Evolutionary conservation across 2,888 invertebrate genomes (phyloP), one percentile per base, ranked within the genome.

Genomic region (Drosophila multiciliata): DNA sequence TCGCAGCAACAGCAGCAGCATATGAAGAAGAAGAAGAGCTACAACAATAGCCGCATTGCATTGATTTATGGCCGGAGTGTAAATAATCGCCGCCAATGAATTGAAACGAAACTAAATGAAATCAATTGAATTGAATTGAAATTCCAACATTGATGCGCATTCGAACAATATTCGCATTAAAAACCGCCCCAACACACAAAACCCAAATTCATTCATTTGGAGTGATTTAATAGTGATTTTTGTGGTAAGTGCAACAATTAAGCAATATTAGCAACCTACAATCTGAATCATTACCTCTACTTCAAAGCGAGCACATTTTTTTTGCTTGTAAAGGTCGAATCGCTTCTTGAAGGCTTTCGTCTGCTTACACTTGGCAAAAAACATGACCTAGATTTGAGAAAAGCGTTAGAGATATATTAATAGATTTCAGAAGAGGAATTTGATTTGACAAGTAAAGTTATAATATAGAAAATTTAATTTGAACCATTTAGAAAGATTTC

Each of bases 61-160:
- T 78, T 87, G 87, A 87, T 87, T 87, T 87, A 86, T 81, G 59
- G 70, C 72, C 69, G 54, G 61, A 80, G 87, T 87, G 83, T 78
- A 75, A 80, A 87, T 84, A 86, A 87, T 81, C 66, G 52, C 48
- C 62, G 53, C 55, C 58, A 64, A 52, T 70, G 55, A 71, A 63
- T 75, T 66, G 60, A 71, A 77, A 45, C 50, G 77, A 69, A 73
- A 68, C 66, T 33, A 62, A 74, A 74, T 72, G 64, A 70, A 70
- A 58, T 70, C 64, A 64, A 66, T 67, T 67, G 68, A 68, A 66
- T 67, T 67, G 68, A 68, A 78, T 64, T 60, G 63, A 73, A 73
- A 73, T 74, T 73, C 66, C 54, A 36, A 15, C 45, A 52, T 75
- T 67, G 58, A 70, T 67, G 66, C 42, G 54, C 72, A 50, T 29